A percentile compares a stretch with the other conserved stretches of the same genome.
Evolutionary conservation across 2,797 vertebrate genomes (phyloP).

Genomic region (Limnodromus scolopaceus): DNA sequence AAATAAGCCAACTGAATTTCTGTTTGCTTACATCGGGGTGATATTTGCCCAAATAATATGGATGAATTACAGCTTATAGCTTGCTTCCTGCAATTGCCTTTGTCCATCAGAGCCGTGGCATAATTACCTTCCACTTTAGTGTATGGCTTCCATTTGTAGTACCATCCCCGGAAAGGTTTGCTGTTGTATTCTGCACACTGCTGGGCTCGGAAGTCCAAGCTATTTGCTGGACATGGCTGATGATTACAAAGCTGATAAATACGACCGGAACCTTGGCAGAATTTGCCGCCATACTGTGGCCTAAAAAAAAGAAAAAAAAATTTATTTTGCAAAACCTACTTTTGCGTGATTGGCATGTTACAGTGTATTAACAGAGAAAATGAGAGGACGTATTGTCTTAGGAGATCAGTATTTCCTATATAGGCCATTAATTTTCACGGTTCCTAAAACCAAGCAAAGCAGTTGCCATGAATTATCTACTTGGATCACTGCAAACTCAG

Average conservation of each 20-base stretch:
- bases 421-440: background rate
- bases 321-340: background rate
- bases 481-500: conserved; percentile 36
- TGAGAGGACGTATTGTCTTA: rapidly evolving
- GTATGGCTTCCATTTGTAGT: conserved; percentile 98
- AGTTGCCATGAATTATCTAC: background rate
- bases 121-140: conserved; percentile 93
- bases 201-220: conserved; percentile 90
- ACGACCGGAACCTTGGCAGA: conserved; percentile 88
- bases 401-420: background rate
- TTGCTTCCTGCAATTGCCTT: background rate
- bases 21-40: background rate
- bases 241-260: conserved; percentile 90
- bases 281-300: conserved; percentile 93
- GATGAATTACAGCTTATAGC: background rate
- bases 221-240: conserved; percentile 79
- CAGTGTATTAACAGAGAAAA: background rate
- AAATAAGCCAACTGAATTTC: background rate
- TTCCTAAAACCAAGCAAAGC: background rate
- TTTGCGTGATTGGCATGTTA: background rate
- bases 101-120: background rate
- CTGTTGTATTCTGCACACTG: conserved; percentile 97
- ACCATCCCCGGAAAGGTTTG: conserved; percentile 97
- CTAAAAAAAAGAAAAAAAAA: conserved; percentile 65
- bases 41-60: background rate